Base-by-base conservation (phyloP, 2,113 vertebrate genomes). In the Brachypteracias leptosomus region DNA sequence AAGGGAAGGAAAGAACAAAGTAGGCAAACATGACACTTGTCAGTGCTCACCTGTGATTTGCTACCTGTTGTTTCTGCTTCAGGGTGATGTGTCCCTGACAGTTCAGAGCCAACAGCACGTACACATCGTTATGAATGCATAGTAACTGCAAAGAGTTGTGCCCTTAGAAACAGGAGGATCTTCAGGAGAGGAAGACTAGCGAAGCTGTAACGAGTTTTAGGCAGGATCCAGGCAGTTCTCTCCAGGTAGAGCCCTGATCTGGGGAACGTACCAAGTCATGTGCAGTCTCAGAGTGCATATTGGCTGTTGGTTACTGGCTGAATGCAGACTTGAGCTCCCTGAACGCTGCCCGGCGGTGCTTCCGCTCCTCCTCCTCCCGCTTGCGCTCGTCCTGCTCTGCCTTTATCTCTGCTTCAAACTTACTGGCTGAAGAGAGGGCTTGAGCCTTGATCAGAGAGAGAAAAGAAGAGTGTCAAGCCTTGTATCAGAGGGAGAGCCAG, bases 321-420 rank as follows among this genome's bases (percentile, higher is more conserved):
- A 99, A 99, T 26, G 98, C 95, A 2, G 99, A 99, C 96, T 99
- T 99, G 62, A 99, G 97, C 92, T 99, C 98, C 97, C 98, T 98
- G 98, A 99, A 99, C 63, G 99, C 99, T 0, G 99, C 99, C 83
- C 98, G 98, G 59, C 99, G 98, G 88, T 98, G 97, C 78, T 98
- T 98, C 91, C 97, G 98, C 29, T 99, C 98, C 92, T 98, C 98
- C 84, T 99, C 99, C 96, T 98, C 97, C 40, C 97, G 98, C 91
- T 98, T 99, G 55, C 98, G 98, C 58, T 99, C 99, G 6, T 99
- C 99, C 76, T 99, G 98, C 94, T 99, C 99, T 28, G 99, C 99
- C 91, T 97, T 99, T 68, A 99, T 98, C 95, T 99, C 99, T 2
- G 98, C 98, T 96, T 99, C 99, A 94, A 99, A 99, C 95, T 98